Evolutionary conservation across 2,797 vertebrate species (phyloP), one percentile per base, ranked within the genome.

Genomic region (Chaenodraco wilsoni): DNA sequence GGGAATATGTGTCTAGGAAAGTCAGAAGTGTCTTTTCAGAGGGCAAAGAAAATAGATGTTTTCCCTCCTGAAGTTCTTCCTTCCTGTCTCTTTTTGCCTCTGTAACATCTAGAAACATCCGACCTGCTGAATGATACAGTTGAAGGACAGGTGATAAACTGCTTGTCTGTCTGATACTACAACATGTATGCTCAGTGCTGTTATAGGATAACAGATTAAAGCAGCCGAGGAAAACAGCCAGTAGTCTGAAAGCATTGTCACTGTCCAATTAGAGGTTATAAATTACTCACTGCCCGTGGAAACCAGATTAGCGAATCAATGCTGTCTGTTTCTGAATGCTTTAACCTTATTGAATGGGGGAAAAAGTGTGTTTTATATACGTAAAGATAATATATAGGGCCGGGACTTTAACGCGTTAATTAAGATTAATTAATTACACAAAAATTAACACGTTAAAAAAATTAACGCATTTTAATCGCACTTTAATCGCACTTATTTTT

Each of bases 131-230:
- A 58, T 77, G 75, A 76, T 69, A 71, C 61, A 74, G 82, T 78
- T 77, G 68, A 73, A 49, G 65, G 64, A 72, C 76, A 60, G 44
- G 61, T 74, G 82, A 86, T 84, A 79, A 85, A 87, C 50, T 69
- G 50, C 17, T 52, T 54, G 62, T 78, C 60, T 51, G 50, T 27
- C 46, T 44, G 23, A 31, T 48, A 54, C 57, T 71, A 33, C 49
- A 51, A 50, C 72, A 80, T 73, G 72, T 56, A 65, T 48, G 17
- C 67, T 66, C 43, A 23, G 19, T 73, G 70, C 55, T 62, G 56
- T 69, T 62, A 65, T 62, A 65, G 49, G 46, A 73, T 15, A 74
- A 72, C 9, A 65, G 60, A 87, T 86, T 61, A 74, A 71, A 60
- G 11, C 49, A 43, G 31, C 49, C 4, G 15, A 4, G 19, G 70